A percentile compares a stretch with the other conserved stretches of the same genome.
Conservation (phyloP, 2,797 vertebrate genomes). For the Silurus lanzhouensis region DNA sequence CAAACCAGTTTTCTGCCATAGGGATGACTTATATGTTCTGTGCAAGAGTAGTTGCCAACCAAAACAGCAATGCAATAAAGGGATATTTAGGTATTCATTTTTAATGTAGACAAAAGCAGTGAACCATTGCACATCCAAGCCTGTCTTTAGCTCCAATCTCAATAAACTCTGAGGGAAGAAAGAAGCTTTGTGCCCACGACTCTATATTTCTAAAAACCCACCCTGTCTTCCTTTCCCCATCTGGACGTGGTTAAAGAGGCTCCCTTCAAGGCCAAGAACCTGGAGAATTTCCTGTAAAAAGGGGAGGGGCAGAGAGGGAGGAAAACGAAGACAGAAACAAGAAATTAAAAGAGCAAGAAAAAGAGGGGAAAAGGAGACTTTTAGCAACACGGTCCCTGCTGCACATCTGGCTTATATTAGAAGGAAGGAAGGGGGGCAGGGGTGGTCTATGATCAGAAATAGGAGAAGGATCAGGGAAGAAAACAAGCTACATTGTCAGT, state of each 20-base stretch:
- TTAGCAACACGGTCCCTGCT: constrained; percentile 36
- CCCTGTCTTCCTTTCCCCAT: constrained; percentile 63
- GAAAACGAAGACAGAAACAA: constrained; percentile 52
- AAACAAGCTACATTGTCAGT: constrained; percentile 60
- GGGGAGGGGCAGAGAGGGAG: constrained; percentile 49
- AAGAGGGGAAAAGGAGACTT: constrained; percentile 29
- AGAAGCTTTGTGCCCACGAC: constrained; percentile 42
- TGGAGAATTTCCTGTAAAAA: constrained; percentile 72
- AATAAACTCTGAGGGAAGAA: constrained; percentile 41
- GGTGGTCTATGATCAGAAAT: constrained; percentile 50
- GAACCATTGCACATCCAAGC: constrained; percentile 10
- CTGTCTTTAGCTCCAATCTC: constrained; percentile 33
- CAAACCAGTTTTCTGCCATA: background rate
- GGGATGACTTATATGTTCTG: background rate
- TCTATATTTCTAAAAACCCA: constrained; percentile 51
- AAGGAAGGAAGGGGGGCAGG: constrained; percentile 52
- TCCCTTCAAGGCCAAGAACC: constrained; percentile 73
- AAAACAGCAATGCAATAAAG: constrained; percentile 2
- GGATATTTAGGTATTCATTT: constrained; percentile 1
- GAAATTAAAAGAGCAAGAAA: constrained; percentile 42
- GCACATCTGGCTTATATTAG: constrained; percentile 73
- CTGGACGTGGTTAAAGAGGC: constrained; percentile 73
- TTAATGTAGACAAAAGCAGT: background rate
- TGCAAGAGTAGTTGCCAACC: background rate
- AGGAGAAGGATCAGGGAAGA: constrained; percentile 42